phyloP scores from a whole-genome alignment of 2,113 vertebrate genomes.

The Ictidomys tridecemlineatus region DNA sequence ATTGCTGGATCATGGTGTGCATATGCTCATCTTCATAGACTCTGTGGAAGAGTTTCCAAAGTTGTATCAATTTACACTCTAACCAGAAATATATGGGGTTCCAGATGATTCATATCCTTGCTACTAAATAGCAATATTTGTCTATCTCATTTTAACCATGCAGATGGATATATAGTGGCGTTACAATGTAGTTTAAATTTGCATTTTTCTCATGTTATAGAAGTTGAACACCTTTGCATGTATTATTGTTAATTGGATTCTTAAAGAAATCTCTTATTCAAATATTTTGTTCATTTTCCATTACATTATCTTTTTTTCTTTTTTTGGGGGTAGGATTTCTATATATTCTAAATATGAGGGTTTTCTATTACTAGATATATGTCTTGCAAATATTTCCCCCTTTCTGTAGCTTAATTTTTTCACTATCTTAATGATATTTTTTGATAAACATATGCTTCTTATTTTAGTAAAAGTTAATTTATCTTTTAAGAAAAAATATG shows the following conservation, averaged over 20 bases:
- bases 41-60: background rate
- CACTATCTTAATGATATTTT: background rate
- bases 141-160: background rate
- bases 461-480: slow-evolving; percentile 47
- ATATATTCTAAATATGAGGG: slow-evolving; percentile 1
- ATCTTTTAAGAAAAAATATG: background rate
- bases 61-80: background rate
- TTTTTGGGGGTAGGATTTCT: background rate
- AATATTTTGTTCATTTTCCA: background rate
- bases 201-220: background rate
- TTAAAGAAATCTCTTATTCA: background rate
- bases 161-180: background rate
- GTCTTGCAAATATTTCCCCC: background rate
- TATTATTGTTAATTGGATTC: background rate
- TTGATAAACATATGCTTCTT: slow-evolving; percentile 11
- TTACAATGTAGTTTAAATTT: background rate
- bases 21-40: background rate
- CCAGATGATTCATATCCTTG: background rate
- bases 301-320: background rate
- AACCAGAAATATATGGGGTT: background rate
- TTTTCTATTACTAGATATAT: background rate
- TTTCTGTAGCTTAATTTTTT: slow-evolving; percentile 6
- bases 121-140: background rate
- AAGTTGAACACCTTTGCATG: background rate
- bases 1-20: background rate